A percentile compares a stretch with the other conserved stretches of the same genome.
phyloP scores from a whole-genome alignment of 2,888 invertebrate species.

The Gibbula magus region DNA sequence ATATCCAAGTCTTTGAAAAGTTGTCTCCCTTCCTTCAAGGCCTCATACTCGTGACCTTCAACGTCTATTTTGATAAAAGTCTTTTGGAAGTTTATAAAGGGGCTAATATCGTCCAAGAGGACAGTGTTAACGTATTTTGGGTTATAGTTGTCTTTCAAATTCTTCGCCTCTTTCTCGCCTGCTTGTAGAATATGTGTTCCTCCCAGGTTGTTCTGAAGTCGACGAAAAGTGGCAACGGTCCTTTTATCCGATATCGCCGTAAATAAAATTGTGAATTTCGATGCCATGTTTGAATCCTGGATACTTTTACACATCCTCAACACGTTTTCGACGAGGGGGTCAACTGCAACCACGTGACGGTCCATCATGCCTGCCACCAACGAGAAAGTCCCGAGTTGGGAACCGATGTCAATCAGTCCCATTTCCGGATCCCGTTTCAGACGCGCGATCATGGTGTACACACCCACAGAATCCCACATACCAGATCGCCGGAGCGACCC shows the following conservation, averaged over 20 bases:
- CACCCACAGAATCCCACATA: neutral
- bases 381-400: neutral
- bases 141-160: slow-evolving; percentile 6
- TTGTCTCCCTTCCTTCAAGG: slow-evolving; percentile 1
- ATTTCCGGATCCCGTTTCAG: neutral
- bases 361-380: neutral
- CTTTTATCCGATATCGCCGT: neutral
- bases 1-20: neutral
- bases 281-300: neutral
- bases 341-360: neutral
- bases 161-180: neutral
- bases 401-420: neutral
- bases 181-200: neutral
- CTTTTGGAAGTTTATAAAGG: neutral
- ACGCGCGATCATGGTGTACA: neutral
- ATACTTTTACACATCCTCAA: neutral
- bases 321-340: neutral
- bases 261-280: neutral
- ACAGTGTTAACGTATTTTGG: neutral
- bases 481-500: neutral
- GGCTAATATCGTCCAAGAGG: slow-evolving; percentile 14
- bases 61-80: neutral
- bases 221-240: neutral
- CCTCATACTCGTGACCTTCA: neutral
- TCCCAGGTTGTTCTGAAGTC: neutral